Conservation (phyloP, 37 sponge, comb jelly and placozoan species). For the Halichondria panicea region DNA sequence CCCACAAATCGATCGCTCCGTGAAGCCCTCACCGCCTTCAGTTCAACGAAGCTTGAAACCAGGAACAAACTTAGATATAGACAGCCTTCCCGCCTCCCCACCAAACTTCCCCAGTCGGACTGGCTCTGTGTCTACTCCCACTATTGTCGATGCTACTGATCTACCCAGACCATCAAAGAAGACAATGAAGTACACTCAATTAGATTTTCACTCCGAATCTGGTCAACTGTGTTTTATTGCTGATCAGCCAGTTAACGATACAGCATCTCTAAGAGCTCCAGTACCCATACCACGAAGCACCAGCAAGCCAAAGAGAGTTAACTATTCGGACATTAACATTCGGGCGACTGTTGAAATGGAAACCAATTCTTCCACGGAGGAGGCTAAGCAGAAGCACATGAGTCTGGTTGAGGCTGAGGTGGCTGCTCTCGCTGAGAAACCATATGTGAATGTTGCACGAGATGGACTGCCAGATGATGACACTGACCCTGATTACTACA, state of each 20-base stretch:
- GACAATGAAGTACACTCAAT: conserved; percentile 38
- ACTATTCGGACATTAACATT: conserved; percentile 37
- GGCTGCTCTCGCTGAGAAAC: conserved; percentile 23
- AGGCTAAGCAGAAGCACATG: background rate
- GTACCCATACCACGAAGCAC: background rate
- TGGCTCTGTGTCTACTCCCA: too few relatives aligned
- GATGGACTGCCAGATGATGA: conserved; percentile 38
- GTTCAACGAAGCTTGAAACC: conserved; percentile 37
- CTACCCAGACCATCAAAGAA: conserved; percentile 10
- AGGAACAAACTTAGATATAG: background rate
- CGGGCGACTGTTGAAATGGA: conserved; percentile 9
- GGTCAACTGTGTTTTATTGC: too few relatives aligned
- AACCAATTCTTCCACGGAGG: too few relatives aligned
- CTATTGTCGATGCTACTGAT: background rate
- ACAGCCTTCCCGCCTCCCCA: background rate
- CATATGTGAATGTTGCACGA: conserved; percentile 29
- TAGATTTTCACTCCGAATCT: conserved; percentile 11
- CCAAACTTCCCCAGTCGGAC: background rate
- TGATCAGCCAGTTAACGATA: background rate
- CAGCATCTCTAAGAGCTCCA: background rate
- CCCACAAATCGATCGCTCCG: conserved; percentile 23
- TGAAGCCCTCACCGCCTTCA: conserved; percentile 17
- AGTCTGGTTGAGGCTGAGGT: conserved; percentile 24
- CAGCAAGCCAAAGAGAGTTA: background rate
- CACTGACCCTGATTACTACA: conserved; percentile 59